Base-by-base conservation (phyloP, 2,797 vertebrate genomes). In the Sebastes matsubarae region DNA sequence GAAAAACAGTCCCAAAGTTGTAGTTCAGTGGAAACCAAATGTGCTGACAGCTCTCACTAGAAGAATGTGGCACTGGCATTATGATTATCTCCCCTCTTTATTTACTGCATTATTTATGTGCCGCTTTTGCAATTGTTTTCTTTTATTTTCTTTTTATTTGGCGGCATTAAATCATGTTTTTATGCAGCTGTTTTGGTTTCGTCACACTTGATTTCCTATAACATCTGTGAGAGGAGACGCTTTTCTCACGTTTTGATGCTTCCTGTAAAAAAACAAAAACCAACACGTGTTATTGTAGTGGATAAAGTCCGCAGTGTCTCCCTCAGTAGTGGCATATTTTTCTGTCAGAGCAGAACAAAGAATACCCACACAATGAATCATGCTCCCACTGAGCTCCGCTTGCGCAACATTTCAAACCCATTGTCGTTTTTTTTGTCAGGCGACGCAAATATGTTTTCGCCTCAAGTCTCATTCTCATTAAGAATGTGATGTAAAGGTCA, bases 101-200 rank as follows among this genome's bases (percentile, higher is more conserved):
- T 88, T 87, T 81, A 63, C 29, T 38, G 65, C 46, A 66, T 24
- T 59, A 90, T 87, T 84, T 78, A 79, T 84, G 60, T n/a, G 50
- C 29, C 1, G 5, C 73, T 85, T 86, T 75, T 75, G 83, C 68
- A 77, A 77, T 52, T 83, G 80, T 82, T 81, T 82, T 54, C 55
- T 81, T 87, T 83, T 16, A 71, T 79, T 82, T 58, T 4, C 1
- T 75, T 77, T 80, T 72, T 27, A 70, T 74, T 65, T 50, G 46
- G 57, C 67, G 32, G 27, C 70, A 68, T 82, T 81, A 66, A 67
- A 76, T 66, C 72, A 64, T 77, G 61, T 73, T 81, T 69, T 67
- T 38, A 61, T 80, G 82, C 91, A 91, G 92, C 87, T 92, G 85
- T 87, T 76, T 82, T 38, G 78, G 65, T 86, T 89, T 88, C n/a